Percentiles rank a stretch among this genome's conserved stretches.
These are phyloP conservation scores for Spilosoma lubricipeda DNA, from an alignment of 2,888 invertebrate genomes.

Conservation along the genomic window DNA sequence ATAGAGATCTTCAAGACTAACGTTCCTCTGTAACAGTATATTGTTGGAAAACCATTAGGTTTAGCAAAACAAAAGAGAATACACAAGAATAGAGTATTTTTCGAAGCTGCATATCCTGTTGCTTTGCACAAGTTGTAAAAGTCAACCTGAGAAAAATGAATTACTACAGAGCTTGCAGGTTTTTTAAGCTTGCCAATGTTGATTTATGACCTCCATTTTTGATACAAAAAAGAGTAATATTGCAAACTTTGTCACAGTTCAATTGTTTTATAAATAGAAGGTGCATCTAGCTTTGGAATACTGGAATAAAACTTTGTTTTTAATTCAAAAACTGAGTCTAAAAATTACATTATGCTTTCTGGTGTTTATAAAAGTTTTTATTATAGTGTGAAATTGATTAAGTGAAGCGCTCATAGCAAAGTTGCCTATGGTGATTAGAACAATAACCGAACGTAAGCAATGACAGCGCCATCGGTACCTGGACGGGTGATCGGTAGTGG, in stretches of 20 bases:
- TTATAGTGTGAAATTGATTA: background rate
- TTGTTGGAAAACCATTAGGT: background rate
- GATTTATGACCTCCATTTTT: slow-evolving; percentile 40
- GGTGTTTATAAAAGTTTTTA: background rate
- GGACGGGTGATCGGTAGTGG: too few species aligned
- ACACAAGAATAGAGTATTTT: background rate
- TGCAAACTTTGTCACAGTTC: background rate
- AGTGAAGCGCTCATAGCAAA: too few species aligned
- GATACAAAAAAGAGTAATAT: slow-evolving; percentile 4
- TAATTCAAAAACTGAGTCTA: background rate
- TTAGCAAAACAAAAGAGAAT: background rate
- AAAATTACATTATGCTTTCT: background rate
- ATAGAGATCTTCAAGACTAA: background rate
- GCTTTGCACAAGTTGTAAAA: slow-evolving; percentile 22
- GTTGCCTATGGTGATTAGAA: too few species aligned
- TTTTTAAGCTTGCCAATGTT: slow-evolving; percentile 29
- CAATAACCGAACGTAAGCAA: too few species aligned
- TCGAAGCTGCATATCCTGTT: slow-evolving; percentile 20
- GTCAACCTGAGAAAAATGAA: slow-evolving; percentile 37
- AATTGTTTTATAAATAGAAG: background rate
- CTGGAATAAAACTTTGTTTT: background rate
- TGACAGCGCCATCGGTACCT: too few species aligned
- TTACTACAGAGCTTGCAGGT: slow-evolving; percentile 31
- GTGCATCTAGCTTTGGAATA: background rate
- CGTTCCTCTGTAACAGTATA: background rate